A percentile compares a stretch with the other conserved stretches of the same genome.
phyloP scores from a whole-genome alignment of 2,888 invertebrate species.

The Liopterus haemorrhoidalis region DNA sequence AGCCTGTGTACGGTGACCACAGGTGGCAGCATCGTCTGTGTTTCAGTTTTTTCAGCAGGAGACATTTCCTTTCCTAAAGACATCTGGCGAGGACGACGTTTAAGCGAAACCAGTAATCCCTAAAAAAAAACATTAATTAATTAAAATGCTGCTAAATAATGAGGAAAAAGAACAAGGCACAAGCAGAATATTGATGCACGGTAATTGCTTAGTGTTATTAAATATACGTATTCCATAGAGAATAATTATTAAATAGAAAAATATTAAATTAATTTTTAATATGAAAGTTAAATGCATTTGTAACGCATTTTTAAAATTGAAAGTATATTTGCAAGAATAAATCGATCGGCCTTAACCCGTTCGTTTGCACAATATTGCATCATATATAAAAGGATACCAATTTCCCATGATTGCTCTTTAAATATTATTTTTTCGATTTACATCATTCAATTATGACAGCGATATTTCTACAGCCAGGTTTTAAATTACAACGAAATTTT shows the following conservation, averaged over 20 bases:
- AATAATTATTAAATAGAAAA: conserved; percentile 6
- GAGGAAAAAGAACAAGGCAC: conserved; percentile 3
- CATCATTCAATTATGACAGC: too few relatives aligned
- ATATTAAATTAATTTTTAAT: not conserved
- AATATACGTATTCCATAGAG: too few relatives aligned
- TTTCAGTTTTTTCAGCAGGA: conserved; percentile 47
- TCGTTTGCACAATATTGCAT: too few relatives aligned
- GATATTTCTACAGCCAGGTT: too few relatives aligned
- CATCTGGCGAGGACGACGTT: conserved; percentile 22
- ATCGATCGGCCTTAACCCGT: too few relatives aligned
- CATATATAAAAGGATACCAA: too few relatives aligned
- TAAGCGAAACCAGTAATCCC: conserved; percentile 44
- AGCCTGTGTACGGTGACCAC: conserved; percentile 33
- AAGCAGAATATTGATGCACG: conserved; percentile 16
- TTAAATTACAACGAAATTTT: too few relatives aligned
- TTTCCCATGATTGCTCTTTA: too few relatives aligned
- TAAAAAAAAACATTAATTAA: conserved; percentile 35
- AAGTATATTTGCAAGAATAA: too few relatives aligned
- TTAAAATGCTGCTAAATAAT: conserved; percentile 8
- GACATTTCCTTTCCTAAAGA: conserved; percentile 34
- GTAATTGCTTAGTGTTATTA: too few relatives aligned
- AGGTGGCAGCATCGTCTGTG: conserved; percentile 54
- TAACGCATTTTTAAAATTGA: too few relatives aligned
- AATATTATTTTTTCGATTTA: too few relatives aligned
- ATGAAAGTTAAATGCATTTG: not conserved